phyloP scores from a whole-genome alignment of 1,140 invertebrate species.

The Chionoecetes opilio region DNA sequence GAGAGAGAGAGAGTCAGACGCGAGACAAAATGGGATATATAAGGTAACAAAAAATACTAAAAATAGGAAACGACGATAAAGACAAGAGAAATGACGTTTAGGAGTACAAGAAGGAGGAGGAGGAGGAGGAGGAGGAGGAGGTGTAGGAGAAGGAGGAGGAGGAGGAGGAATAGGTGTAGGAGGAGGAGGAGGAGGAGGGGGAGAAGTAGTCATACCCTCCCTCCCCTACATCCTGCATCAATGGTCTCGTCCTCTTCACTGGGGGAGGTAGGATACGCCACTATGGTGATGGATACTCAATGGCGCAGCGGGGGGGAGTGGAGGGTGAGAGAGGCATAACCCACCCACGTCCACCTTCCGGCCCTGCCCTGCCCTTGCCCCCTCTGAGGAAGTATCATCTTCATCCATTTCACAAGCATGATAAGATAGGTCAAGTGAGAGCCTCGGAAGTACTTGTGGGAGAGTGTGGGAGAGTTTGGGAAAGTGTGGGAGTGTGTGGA shows the following conservation, averaged over 20 bases:
- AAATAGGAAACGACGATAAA: background rate
- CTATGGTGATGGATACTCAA: slow-evolving; percentile 55
- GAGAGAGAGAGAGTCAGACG: background rate
- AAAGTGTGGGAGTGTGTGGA: too few species aligned
- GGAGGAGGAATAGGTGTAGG: background rate
- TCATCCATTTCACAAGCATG: slow-evolving; percentile 14
- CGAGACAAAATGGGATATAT: background rate
- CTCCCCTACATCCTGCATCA: slow-evolving; percentile 52
- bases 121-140: background rate
- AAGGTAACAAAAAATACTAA: background rate
- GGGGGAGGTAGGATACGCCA: slow-evolving; percentile 42
- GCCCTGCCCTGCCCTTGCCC: slow-evolving; percentile 17
- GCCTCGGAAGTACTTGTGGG: background rate
- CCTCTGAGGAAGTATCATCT: background rate
- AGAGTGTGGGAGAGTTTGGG: background rate
- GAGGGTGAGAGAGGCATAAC: slow-evolving; percentile 37
- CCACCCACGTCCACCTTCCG: slow-evolving; percentile 42
- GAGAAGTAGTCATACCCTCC: background rate
- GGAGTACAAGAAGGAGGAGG: background rate
- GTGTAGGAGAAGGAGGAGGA: background rate
- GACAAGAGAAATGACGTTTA: background rate
- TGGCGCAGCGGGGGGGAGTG: background rate
- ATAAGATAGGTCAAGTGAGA: slow-evolving; percentile 11
- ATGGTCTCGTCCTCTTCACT: slow-evolving; percentile 42
- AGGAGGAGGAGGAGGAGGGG: background rate